These are phyloP conservation scores for Ethmia dodecea DNA, from an alignment of 2,888 invertebrate genomes.

Conservation along the genomic window DNA sequence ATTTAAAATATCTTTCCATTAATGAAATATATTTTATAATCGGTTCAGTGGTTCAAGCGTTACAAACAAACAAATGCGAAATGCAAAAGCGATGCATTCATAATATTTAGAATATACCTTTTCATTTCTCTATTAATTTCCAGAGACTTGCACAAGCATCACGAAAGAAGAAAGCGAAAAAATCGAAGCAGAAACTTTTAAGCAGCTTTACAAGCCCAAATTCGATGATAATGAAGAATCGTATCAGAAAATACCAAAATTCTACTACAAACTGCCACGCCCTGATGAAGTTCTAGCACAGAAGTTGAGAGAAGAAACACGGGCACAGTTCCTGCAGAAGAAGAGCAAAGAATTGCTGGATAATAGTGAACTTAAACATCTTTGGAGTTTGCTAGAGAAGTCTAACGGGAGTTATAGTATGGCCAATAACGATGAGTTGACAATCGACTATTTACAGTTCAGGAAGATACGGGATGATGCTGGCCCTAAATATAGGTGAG, in stretches of 20 bases:
- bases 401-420: slow-evolving; percentile 86
- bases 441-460: slow-evolving; percentile 92
- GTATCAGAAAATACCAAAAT: slow-evolving; percentile 83
- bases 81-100: no score
- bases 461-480: slow-evolving; percentile 86
- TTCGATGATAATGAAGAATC: slow-evolving; percentile 65
- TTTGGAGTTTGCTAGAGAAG: slow-evolving; percentile 91
- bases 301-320: slow-evolving; percentile 91
- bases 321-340: slow-evolving; percentile 91
- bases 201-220: slow-evolving; percentile 72
- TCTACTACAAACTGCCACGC: slow-evolving; percentile 86
- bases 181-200: slow-evolving; percentile 74
- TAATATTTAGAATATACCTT: no score
- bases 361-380: slow-evolving; percentile 89
- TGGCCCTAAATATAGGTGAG: slow-evolving; percentile 84
- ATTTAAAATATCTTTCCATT: no score
- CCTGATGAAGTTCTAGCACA: slow-evolving; percentile 87
- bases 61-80: no score
- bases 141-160: slow-evolving; percentile 55
- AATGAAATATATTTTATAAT: no score
- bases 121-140: neutral
- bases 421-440: slow-evolving; percentile 82
- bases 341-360: slow-evolving; percentile 90
- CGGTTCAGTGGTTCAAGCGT: no score
- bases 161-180: slow-evolving; percentile 64